These are phyloP conservation scores for Paratilapia polleni DNA, from an alignment of 2,113 vertebrate genomes.

Conservation along the genomic window DNA sequence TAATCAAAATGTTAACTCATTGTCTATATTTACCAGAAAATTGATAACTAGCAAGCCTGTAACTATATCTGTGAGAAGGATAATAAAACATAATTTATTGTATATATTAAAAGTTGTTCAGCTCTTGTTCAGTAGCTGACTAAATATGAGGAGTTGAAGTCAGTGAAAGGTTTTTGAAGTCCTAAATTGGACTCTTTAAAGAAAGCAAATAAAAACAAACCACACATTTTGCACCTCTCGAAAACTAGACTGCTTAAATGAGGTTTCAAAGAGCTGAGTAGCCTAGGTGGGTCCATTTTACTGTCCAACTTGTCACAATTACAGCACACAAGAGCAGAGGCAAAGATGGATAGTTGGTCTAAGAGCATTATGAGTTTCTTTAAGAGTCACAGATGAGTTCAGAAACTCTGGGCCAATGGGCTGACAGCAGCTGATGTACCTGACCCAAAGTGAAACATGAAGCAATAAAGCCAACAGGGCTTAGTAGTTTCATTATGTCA, in stretches of 20 bases:
- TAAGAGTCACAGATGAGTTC: constrained; percentile 35
- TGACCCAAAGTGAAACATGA: not conserved
- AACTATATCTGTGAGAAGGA: not conserved
- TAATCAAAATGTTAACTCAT: not conserved
- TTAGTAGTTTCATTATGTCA: not conserved
- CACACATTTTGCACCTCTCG: constrained; percentile 1
- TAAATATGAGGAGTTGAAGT: not conserved
- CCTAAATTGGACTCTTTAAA: constrained; percentile 2
- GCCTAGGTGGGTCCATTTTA: constrained; percentile 30
- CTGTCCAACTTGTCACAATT: constrained; percentile 29
- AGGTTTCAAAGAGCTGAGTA: constrained; percentile 29
- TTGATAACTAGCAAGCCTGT: not conserved
- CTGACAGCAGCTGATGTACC: constrained; percentile 8
- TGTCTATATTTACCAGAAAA: not conserved
- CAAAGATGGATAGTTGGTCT: not conserved
- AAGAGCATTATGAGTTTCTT: constrained; percentile 12
- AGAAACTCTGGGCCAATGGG: not conserved
- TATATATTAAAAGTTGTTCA: not conserved
- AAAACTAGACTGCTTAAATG: constrained; percentile 21
- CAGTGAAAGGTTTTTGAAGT: not conserved
- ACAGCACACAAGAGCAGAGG: not conserved
- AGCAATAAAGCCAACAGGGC: not conserved
- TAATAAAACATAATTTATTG: not conserved
- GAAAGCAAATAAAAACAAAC: constrained; percentile 13
- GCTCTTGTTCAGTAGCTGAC: not conserved